Conservation (phyloP, 2,888 invertebrate genomes). For the Lasioglossum vierecki region DNA sequence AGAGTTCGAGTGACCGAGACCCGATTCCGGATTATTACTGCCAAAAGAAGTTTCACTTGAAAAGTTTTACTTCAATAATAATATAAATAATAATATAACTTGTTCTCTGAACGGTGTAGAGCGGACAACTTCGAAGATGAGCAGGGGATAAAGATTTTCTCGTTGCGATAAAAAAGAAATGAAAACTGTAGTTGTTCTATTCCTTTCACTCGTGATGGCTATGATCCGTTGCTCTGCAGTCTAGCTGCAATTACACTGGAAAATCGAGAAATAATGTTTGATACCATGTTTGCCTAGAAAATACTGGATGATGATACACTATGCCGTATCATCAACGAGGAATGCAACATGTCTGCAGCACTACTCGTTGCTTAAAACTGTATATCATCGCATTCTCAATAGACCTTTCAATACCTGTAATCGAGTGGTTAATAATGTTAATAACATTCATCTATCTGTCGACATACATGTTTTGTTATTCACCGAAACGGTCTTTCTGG, state of each 20-base stretch:
- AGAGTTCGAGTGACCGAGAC: not conserved
- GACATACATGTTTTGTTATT: not conserved
- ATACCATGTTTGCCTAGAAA: not conserved
- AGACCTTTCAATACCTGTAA: not conserved
- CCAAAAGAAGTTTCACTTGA: too few relatives aligned
- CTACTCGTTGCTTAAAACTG: not conserved
- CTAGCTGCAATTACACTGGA: not conserved
- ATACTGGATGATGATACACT: not conserved
- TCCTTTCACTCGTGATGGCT: not conserved
- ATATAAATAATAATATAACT: too few relatives aligned
- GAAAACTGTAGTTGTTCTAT: too few relatives aligned
- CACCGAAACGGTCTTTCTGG: too few relatives aligned
- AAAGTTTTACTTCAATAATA: too few relatives aligned
- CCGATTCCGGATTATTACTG: not conserved
- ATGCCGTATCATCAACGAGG: not conserved
- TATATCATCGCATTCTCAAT: constrained; percentile 4
- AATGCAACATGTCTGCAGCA: not conserved
- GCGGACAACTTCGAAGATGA: too few relatives aligned
- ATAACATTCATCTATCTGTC: not conserved
- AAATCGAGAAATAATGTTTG: not conserved
- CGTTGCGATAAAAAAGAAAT: too few relatives aligned
- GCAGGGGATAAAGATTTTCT: too few relatives aligned
- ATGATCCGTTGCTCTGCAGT: not conserved
- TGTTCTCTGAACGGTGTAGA: too few relatives aligned
- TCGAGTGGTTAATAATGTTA: not conserved